Evolutionary conservation across 2,888 invertebrate species (phyloP).

Genomic region (Limnephilus auricula): DNA sequence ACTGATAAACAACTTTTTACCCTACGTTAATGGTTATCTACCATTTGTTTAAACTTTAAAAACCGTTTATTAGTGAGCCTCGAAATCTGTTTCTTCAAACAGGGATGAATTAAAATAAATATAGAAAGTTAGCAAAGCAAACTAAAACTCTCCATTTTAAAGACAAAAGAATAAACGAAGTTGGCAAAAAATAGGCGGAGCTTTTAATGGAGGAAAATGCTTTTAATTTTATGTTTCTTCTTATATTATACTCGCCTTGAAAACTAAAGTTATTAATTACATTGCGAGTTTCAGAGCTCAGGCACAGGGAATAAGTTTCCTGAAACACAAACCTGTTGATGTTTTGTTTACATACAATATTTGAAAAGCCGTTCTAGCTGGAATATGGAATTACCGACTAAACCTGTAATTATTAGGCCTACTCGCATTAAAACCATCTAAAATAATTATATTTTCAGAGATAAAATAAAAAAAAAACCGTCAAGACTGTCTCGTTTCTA

Average conservation of each 20-base stretch:
- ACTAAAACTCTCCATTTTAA: not conserved
- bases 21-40: too few species aligned
- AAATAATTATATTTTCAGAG: not conserved
- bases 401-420: not conserved
- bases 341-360: not conserved
- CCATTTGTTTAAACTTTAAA: too few species aligned
- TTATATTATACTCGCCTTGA: not conserved
- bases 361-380: not conserved
- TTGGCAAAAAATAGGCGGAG: not conserved
- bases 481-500: not conserved
- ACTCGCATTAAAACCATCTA: not conserved
- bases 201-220: not conserved
- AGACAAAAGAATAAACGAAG: not conserved
- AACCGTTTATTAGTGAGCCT: too few species aligned
- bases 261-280: not conserved
- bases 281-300: not conserved
- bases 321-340: constrained; percentile 2
- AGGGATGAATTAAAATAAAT: not conserved
- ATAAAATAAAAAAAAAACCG: not conserved
- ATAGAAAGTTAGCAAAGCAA: not conserved
- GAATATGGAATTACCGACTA: not conserved
- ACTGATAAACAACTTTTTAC: too few species aligned
- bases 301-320: not conserved
- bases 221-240: not conserved
- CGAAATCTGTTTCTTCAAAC: not conserved